A percentile compares a stretch with the other conserved stretches of the same genome.
Evolutionary conservation across 2,113 vertebrate species (phyloP).

Genomic region (Elephantulus edwardii): DNA sequence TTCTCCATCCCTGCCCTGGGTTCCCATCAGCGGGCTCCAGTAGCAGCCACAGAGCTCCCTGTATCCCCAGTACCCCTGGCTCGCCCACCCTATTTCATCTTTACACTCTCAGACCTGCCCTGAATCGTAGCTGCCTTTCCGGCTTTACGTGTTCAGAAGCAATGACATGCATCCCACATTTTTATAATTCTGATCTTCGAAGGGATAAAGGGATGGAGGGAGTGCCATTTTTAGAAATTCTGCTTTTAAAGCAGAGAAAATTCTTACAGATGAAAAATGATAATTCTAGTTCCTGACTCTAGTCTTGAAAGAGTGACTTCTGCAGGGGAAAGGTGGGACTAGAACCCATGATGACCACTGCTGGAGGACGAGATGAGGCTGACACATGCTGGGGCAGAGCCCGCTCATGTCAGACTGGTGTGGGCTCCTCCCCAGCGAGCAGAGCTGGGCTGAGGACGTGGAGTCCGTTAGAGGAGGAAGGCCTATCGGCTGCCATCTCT

Average conservation of each 20-base stretch:
- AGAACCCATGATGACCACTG: rapidly evolving
- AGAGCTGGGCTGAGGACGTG: rapidly evolving
- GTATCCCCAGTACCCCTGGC: rapidly evolving
- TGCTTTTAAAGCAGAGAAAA: background rate
- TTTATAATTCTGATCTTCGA: background rate
- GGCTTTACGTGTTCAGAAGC: too few relatives aligned
- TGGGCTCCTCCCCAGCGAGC: rapidly evolving
- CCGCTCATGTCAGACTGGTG: background rate
- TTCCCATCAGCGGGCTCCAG: too few relatives aligned
- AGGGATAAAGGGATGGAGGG: background rate
- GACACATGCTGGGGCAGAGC: too few relatives aligned
- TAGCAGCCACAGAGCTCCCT: too few relatives aligned
- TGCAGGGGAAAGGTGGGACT: background rate
- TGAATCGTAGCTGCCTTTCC: background rate
- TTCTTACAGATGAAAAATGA: background rate
- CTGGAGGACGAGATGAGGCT: background rate
- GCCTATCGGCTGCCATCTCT: background rate
- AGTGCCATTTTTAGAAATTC: background rate
- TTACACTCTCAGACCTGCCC: background rate
- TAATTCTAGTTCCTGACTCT: background rate
- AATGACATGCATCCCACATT: background rate
- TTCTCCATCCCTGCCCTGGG: too few relatives aligned
- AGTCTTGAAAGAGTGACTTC: background rate
- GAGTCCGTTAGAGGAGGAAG: background rate
- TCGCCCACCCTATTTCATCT: rapidly evolving